Base-by-base conservation (phyloP, 1,140 invertebrate genomes). In the Drosophila gunungcola region DNA sequence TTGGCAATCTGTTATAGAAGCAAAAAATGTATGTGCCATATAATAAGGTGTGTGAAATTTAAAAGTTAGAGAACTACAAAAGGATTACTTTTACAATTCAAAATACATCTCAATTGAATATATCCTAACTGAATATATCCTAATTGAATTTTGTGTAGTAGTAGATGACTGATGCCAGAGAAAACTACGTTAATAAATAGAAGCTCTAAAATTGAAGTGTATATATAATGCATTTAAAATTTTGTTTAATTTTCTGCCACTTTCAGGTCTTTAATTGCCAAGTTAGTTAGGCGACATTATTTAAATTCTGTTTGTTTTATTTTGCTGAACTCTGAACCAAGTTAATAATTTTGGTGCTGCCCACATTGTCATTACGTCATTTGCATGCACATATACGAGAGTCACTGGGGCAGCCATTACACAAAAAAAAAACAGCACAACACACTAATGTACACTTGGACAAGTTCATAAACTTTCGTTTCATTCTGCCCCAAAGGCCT, bases 401-500 rank as follows among this genome's bases (percentile, higher is more conserved):
- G 58, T 74, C 72, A 74, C 57, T 48, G 64, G 51, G 41, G 42
- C 55, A 27, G 46, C 39, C 57, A 73, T 74, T 53, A 49, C 43
- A 63, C 41, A 25, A 39, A 43, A 36, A 34, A 49, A 27, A 49
- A 34, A 0, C 11, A 9, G 25, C 3, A 7, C 4, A 54, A n/a
- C 13, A 62, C 78, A 77, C 78, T 70, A 68, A 79, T 64, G 60
- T 64, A 62, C 63, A 76, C 68, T 72, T 42, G 75, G 62, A 68
- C 73, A 67, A 86, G 82, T 85, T 85, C 82, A 86, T 85, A 85
- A 85, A 86, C 67, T 65, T 80, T 78, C 62, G 43, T 77, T 84
- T 67, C 63, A 77, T 68, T 80, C 75, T 60, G 46, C 10, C 25
- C 12, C 21, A 56, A 52, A 46, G 46, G 36, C 38, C n/a, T 43